These are phyloP conservation scores for Mirza zaza DNA, from an alignment of 2,113 vertebrate genomes.

Conservation along the genomic window DNA sequence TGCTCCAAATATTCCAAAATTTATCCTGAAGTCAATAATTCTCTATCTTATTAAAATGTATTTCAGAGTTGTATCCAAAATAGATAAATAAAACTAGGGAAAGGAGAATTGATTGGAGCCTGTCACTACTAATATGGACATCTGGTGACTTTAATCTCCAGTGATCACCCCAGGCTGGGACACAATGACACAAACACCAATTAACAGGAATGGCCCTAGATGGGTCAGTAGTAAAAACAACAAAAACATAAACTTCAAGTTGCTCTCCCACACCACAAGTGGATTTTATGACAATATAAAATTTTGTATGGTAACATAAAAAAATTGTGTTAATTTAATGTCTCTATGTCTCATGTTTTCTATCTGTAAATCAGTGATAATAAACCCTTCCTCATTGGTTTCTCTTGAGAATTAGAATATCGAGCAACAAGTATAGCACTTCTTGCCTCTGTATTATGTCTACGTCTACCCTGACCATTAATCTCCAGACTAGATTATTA, in stretches of 20 bases:
- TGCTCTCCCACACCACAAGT: neutral
- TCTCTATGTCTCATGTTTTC: constrained; percentile 4
- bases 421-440: neutral
- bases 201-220: neutral
- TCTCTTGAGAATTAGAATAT: constrained; percentile 43
- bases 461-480: neutral
- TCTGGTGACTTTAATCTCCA: constrained; percentile 8
- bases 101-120: neutral
- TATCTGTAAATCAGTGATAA: neutral
- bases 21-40: neutral
- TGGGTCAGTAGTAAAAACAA: neutral
- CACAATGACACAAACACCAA: neutral
- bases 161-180: neutral
- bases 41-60: neutral
- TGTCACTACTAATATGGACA: constrained; percentile 27
- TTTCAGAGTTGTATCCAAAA: constrained; percentile 16
- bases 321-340: neutral
- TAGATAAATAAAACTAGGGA: constrained; percentile 9
- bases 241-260: constrained; percentile 11
- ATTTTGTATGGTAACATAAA: neutral
- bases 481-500: neutral
- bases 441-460: neutral
- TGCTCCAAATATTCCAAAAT: constrained; percentile 17
- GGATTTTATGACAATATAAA: constrained; percentile 10
- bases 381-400: neutral